Evolutionary conservation across 1,140 invertebrate genomes (phyloP).

Genomic region (Pseudobourletiella spinata): DNA sequence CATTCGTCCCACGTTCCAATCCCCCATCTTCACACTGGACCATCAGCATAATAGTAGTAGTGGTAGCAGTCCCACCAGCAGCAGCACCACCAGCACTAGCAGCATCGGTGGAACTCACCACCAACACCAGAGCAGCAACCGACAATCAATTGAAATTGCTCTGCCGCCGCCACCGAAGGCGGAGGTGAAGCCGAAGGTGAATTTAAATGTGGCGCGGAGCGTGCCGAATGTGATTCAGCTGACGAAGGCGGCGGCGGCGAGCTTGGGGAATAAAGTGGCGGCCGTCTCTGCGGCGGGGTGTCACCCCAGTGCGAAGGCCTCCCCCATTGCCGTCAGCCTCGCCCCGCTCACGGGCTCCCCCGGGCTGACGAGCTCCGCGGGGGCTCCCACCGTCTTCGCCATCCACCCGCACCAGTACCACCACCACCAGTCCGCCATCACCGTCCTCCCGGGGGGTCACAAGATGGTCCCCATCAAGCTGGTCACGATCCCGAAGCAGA

Average conservation of each 20-base stretch:
- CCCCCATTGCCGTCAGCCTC: background rate
- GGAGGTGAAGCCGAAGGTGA: slow-evolving; percentile 11
- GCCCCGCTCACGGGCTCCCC: background rate
- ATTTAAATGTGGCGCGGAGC: slow-evolving; percentile 11
- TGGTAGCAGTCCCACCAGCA: background rate
- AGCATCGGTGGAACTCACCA: background rate
- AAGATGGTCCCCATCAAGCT: slow-evolving; percentile 42
- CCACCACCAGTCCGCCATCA: slow-evolving; percentile 12
- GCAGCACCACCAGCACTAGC: background rate
- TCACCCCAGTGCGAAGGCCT: background rate
- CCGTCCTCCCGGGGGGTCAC: slow-evolving; percentile 32
- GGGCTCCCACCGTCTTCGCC: slow-evolving; percentile 23
- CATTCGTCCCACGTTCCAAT: background rate
- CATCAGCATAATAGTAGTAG: background rate
- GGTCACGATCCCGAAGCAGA: slow-evolving; percentile 39
- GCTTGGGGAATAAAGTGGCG: background rate
- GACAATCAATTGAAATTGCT: background rate
- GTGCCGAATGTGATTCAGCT: slow-evolving; percentile 24
- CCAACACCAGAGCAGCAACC: background rate
- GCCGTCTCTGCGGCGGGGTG: background rate
- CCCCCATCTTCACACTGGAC: background rate
- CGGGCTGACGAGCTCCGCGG: background rate
- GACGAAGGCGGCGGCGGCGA: slow-evolving; percentile 6
- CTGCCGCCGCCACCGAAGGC: background rate
- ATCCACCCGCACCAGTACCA: slow-evolving; percentile 26